Base-by-base conservation (phyloP, 2,797 vertebrate species). In the Danio choprae region DNA sequence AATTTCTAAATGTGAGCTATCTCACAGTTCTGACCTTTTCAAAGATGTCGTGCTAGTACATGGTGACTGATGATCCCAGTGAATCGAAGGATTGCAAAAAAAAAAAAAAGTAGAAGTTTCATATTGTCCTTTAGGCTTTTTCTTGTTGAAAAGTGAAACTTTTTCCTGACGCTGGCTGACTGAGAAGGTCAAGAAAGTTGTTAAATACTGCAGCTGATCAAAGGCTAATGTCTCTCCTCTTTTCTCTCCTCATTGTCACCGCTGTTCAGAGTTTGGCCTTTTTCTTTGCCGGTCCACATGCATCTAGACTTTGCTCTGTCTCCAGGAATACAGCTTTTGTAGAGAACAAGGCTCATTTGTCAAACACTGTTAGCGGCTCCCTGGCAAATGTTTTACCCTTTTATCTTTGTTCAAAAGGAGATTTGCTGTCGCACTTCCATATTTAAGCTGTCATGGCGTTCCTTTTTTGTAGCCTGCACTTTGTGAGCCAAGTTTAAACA, bases 391-490 rank as follows among this genome's bases (percentile, higher is more conserved):
- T 74, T 80, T 78, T 59, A 75, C 62, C 80, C 84, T 86, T 83
- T 86, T 86, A 83, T 88, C 84, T 82, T 83, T 78, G 76, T 83
- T 82, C 81, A 83, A 83, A 84, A 85, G 65, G 36, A 62, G 48
- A 71, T 77, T 85, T 73, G 75, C 74, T 73, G 80, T 81, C 46
- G 44, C 75, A 72, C 71, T 72, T 82, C 68, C 76, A 79, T 76
- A 83, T 85, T 83, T 81, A 82, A 85, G 69, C 81, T 83, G 81
- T 85, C 78, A 78, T 16, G 36, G 58, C 55, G 1, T 74, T 75
- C 67, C 44, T 56, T 81, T 83, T 63, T 72, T 58, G 60, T 62
- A 71, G 53, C 11, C 56, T 53, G 16, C 62, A 62, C 75, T 78
- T 78, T 74, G 41, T 68, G 69, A 74, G 75, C 64, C 59, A 81